Evolutionary conservation across 2,113 vertebrate species (phyloP).

Genomic region (Colaptes auratus): DNA sequence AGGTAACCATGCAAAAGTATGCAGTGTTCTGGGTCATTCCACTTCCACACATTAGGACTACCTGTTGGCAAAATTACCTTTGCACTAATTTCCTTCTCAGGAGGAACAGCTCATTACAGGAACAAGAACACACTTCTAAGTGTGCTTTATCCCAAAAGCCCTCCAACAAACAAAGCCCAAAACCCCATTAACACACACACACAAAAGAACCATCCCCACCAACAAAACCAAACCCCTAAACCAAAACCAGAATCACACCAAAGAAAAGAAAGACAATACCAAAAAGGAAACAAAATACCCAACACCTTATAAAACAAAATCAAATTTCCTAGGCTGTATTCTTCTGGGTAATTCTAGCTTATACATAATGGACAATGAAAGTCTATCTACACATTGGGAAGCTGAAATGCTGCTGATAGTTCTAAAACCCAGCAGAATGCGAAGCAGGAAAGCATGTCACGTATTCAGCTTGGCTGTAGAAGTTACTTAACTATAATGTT

Average conservation of each 20-base stretch:
- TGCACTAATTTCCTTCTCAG: not conserved
- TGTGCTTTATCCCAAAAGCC: fast-evolving
- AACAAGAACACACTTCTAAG: not conserved
- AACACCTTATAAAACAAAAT: not conserved
- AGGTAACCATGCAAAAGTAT: not conserved
- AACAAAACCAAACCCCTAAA: not conserved
- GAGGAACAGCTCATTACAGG: not conserved
- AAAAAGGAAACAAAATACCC: not conserved
- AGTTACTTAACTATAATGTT: no score
- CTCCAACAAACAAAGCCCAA: not conserved
- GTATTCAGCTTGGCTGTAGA: not conserved
- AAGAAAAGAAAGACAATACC: not conserved
- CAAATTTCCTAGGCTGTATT: not conserved
- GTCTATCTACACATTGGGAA: fast-evolving
- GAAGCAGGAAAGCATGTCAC: not conserved
- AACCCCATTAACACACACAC: not conserved
- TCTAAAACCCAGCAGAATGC: fast-evolving
- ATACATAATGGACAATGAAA: fast-evolving
- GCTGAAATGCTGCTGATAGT: not conserved
- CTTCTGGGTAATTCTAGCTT: not conserved
- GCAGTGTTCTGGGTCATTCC: not conserved
- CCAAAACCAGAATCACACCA: not conserved
- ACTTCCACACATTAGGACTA: not conserved
- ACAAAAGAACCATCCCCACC: not conserved
- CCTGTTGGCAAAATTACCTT: not conserved